Conservation (phyloP, 2,888 invertebrate species). For the Incurvaria masculella region DNA sequence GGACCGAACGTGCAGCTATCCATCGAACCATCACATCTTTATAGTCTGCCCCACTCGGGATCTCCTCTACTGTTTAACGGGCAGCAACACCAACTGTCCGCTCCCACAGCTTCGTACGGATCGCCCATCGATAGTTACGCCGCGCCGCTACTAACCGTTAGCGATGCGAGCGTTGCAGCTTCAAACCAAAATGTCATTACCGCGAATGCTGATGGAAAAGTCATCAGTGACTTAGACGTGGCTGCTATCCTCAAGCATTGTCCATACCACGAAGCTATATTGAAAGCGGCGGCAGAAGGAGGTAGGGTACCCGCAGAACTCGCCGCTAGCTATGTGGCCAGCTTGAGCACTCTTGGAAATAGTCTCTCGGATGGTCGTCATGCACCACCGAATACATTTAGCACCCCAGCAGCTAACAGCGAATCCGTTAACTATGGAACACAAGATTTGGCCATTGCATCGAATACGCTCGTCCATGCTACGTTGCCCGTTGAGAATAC, state of each 20-base stretch:
- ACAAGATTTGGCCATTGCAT: constrained; percentile 32
- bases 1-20: constrained; percentile 36
- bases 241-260: constrained; percentile 50
- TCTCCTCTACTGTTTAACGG: constrained; percentile 48
- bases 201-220: constrained; percentile 42
- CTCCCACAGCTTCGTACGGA: constrained; percentile 35
- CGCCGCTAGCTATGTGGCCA: constrained; percentile 51
- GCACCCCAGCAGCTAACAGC: constrained; percentile 26
- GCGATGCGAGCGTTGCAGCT: constrained; percentile 49
- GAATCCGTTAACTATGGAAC: constrained; percentile 29
- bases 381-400: constrained; percentile 28
- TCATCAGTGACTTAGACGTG: constrained; percentile 38
- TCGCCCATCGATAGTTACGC: constrained; percentile 53
- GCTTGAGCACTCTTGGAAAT: constrained; percentile 49
- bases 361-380: constrained; percentile 47
- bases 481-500: constrained; percentile 26
- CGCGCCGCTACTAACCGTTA: constrained; percentile 45
- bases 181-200: constrained; percentile 36
- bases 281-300: constrained; percentile 40
- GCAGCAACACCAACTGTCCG: constrained; percentile 11
- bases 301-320: constrained; percentile 45
- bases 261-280: constrained; percentile 50
- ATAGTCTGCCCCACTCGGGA: constrained; percentile 48
- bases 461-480: constrained; percentile 34
- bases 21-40: constrained; percentile 48